phyloP scores from a whole-genome alignment of 2,888 invertebrate species.

The Ceramica pisi region DNA sequence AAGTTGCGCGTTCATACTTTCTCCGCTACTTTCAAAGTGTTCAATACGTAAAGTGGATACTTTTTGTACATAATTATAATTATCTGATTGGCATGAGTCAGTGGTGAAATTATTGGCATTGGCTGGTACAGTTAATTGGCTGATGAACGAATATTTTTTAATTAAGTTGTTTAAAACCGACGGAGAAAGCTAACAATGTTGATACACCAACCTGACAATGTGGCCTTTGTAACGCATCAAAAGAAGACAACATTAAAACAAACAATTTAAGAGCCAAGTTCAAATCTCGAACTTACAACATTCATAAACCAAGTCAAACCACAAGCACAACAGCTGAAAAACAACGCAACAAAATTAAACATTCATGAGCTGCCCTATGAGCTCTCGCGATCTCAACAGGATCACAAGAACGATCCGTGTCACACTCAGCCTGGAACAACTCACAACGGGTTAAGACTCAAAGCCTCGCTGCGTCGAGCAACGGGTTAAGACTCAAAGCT shows the following conservation, averaged over 20 bases:
- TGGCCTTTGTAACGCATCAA: too few relatives aligned
- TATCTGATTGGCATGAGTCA: conserved; percentile 26
- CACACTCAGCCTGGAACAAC: not conserved
- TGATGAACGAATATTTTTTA: not conserved
- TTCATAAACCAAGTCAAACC: not conserved
- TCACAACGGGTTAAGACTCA: conserved; percentile 15
- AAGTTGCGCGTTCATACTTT: conserved; percentile 47
- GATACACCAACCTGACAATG: not conserved
- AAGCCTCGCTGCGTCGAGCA: conserved; percentile 8
- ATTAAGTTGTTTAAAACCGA: not conserved
- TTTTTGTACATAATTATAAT: conserved; percentile 29
- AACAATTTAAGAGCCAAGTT: too few relatives aligned
- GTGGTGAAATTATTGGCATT: not conserved
- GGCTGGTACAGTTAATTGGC: not conserved
- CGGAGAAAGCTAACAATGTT: not conserved
- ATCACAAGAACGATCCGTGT: conserved; percentile 12
- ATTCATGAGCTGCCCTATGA: conserved; percentile 17
- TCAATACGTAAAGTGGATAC: not conserved
- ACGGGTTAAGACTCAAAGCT: conserved; percentile 23
- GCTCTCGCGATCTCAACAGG: conserved; percentile 1
- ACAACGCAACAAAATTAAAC: conserved; percentile 1
- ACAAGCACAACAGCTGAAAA: not conserved
- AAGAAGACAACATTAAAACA: not conserved
- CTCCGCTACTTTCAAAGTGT: conserved; percentile 49
- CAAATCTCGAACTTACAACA: not conserved